A percentile compares a stretch with the other conserved stretches of the same genome.
Evolutionary conservation across 2,113 vertebrate genomes (phyloP).

Genomic region (Axis porcinus): DNA sequence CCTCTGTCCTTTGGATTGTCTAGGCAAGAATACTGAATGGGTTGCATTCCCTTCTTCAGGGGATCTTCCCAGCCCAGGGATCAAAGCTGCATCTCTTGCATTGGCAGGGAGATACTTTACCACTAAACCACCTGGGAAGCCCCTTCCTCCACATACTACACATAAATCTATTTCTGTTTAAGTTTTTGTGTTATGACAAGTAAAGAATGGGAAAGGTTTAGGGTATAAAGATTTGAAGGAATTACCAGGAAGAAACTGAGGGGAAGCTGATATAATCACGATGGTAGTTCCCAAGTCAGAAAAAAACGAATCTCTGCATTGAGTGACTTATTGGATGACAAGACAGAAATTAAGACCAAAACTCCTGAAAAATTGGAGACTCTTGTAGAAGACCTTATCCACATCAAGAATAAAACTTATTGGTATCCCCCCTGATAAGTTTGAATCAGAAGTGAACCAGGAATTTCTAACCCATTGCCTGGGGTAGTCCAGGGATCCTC

Average conservation of each 20-base stretch:
- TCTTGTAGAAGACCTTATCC: not conserved
- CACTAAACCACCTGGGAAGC: not conserved
- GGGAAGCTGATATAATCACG: not conserved
- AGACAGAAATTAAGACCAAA: not conserved
- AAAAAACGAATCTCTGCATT: not conserved
- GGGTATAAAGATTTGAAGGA: not conserved
- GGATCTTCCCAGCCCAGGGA: not conserved
- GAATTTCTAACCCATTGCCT: not conserved
- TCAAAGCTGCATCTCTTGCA: not conserved
- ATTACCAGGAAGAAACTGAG: not conserved
- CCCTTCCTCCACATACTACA: not conserved
- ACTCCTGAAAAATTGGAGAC: not conserved
- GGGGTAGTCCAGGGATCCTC: not conserved
- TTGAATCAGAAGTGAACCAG: not conserved
- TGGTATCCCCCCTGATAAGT: not conserved
- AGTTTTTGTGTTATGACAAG: not conserved
- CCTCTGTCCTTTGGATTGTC: not conserved
- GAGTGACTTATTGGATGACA: not conserved
- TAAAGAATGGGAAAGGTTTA: not conserved
- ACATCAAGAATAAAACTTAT: not conserved
- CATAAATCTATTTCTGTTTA: not conserved
- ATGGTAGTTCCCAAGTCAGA: not conserved
- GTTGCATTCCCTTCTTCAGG: not conserved
- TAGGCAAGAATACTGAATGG: not conserved
- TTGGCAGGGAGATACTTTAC: not conserved